A percentile compares a stretch with the other conserved stretches of the same genome.
Evolutionary conservation across 2,888 invertebrate genomes (phyloP).

Genomic region (Autographa gamma): DNA sequence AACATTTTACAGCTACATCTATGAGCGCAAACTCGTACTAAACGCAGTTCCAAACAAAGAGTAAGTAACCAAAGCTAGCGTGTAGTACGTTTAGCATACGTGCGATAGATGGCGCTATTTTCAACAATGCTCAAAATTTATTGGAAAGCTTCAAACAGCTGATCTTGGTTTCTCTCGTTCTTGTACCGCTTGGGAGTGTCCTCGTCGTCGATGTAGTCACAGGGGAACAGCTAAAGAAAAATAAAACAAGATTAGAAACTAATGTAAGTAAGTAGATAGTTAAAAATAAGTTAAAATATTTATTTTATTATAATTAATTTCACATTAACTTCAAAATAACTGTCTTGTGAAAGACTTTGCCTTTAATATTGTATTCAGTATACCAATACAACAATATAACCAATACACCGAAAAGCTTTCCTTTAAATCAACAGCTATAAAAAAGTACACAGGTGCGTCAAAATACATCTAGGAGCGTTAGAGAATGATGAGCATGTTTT

Average conservation of each 20-base stretch:
- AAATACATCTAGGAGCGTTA: no score
- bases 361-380: no score
- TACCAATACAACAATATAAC: no score
- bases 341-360: no score
- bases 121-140: slow-evolving; percentile 57
- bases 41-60: not conserved
- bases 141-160: slow-evolving; percentile 76
- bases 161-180: slow-evolving; percentile 73
- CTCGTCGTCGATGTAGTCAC: slow-evolving; percentile 78
- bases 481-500: no score
- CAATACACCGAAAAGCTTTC: no score
- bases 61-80: not conserved
- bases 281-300: no score
- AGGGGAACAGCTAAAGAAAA: slow-evolving; percentile 66
- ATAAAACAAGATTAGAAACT: not conserved
- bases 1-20: slow-evolving; percentile 10
- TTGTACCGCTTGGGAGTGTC: slow-evolving; percentile 72
- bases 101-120: slow-evolving; percentile 1
- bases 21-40: not conserved
- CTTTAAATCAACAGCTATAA: no score
- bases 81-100: not conserved
- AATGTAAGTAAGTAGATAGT: no score
- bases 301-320: no score
- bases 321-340: no score
- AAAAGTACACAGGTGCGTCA: no score